phyloP scores from a whole-genome alignment of 2,797 vertebrate species.

The Somateria mollissima region DNA sequence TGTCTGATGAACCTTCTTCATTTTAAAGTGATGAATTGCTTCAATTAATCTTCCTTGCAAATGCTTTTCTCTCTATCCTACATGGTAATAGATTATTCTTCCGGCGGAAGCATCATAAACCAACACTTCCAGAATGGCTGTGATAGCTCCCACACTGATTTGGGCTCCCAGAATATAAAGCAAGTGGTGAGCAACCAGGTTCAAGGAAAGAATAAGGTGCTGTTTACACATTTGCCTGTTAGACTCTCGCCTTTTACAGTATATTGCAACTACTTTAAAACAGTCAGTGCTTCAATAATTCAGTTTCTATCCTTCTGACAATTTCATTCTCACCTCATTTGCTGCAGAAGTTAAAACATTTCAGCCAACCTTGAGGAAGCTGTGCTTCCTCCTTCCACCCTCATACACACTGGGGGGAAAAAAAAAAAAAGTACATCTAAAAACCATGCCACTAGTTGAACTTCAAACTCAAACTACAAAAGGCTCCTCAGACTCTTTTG shows the following conservation, averaged over 20 bases:
- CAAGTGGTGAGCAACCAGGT: slow-evolving; percentile 64
- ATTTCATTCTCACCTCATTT: slow-evolving; percentile 78
- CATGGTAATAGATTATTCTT: slow-evolving; percentile 30
- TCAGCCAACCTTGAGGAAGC: slow-evolving; percentile 65
- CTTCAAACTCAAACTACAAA: slow-evolving; percentile 3
- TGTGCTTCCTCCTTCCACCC: background rate
- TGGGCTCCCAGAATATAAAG: slow-evolving; percentile 46
- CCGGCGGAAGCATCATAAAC: slow-evolving; percentile 27
- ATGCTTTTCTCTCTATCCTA: slow-evolving; percentile 30
- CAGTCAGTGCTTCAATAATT: slow-evolving; percentile 56
- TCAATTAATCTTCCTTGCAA: slow-evolving; percentile 66
- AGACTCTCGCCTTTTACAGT: slow-evolving; percentile 65
- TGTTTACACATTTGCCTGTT: slow-evolving; percentile 69
- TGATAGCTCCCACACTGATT: slow-evolving; percentile 29
- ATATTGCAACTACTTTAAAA: slow-evolving; percentile 62
- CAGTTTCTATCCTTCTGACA: slow-evolving; percentile 70
- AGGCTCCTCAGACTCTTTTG: background rate
- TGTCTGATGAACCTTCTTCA: slow-evolving; percentile 51
- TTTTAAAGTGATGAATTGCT: slow-evolving; percentile 52
- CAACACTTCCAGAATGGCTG: slow-evolving; percentile 33
- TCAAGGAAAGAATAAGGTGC: slow-evolving; percentile 57
- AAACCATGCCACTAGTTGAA: slow-evolving; percentile 19
- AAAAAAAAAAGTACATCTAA: background rate
- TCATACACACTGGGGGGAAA: background rate
- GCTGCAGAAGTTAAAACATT: slow-evolving; percentile 73